Evolutionary conservation across 1,140 invertebrate genomes (phyloP).

Genomic region (Homarus americanus): DNA sequence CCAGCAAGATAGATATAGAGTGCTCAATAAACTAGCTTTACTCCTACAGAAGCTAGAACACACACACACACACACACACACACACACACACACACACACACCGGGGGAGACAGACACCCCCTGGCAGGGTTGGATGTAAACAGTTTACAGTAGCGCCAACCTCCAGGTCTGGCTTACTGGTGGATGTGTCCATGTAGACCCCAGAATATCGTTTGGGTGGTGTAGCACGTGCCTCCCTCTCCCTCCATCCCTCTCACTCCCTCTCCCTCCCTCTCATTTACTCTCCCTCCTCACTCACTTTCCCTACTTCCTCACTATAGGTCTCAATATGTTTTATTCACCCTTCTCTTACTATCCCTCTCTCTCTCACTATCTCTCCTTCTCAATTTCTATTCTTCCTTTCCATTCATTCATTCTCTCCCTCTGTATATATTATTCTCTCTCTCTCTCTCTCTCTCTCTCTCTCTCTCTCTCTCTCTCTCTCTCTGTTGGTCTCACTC

Average conservation of each 20-base stretch:
- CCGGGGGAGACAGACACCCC: conserved; percentile 23
- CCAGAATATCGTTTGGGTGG: conserved; percentile 54
- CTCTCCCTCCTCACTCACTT: not conserved
- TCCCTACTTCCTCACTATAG: too few relatives aligned
- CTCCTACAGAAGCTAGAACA: too few relatives aligned
- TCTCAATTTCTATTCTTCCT: not conserved
- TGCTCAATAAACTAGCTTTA: too few relatives aligned
- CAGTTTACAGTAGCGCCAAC: conserved; percentile 61
- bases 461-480: not conserved
- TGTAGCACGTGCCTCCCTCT: conserved; percentile 28
- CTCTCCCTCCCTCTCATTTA: not conserved
- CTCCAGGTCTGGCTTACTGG: conserved; percentile 47
- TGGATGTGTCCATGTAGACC: conserved; percentile 51
- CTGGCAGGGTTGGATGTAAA: conserved; percentile 32
- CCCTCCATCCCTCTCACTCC: not conserved
- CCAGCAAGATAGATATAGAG: too few relatives aligned
- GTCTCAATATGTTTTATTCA: too few relatives aligned
- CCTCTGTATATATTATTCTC: not conserved
- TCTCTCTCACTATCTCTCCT: not conserved
- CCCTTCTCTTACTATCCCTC: too few relatives aligned
- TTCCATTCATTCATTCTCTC: too few relatives aligned
- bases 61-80: conserved; percentile 46
- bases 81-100: conserved; percentile 5
- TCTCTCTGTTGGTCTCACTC: not conserved
- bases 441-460: too few relatives aligned